phyloP scores from a whole-genome alignment of 2,888 invertebrate genomes.

The Platerodrilus igneus region DNA sequence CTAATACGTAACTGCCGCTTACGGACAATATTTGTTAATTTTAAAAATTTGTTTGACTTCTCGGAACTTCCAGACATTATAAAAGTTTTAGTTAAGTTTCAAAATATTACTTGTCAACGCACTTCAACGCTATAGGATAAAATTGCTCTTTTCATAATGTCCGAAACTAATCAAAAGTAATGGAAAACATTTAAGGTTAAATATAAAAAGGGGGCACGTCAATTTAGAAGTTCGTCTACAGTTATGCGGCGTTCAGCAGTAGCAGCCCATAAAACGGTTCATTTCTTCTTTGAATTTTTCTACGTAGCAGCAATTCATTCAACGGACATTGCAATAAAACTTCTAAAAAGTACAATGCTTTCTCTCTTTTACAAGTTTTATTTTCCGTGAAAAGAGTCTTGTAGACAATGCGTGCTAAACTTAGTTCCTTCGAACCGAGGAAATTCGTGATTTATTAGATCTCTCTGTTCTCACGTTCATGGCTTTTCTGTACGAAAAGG shows the following conservation, averaged over 20 bases:
- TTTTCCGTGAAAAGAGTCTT: slow-evolving; percentile 30
- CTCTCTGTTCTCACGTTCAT: too few relatives aligned
- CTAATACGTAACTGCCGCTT: too few relatives aligned
- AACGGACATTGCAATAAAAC: slow-evolving; percentile 19
- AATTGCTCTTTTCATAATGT: too few relatives aligned
- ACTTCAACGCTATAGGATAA: too few relatives aligned
- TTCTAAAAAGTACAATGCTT: slow-evolving; percentile 22
- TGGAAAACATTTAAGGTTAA: slow-evolving; percentile 15
- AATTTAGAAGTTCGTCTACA: slow-evolving; percentile 17
- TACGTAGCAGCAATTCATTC: slow-evolving; percentile 21
- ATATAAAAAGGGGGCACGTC: slow-evolving; percentile 12
- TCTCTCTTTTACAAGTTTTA: slow-evolving; percentile 29
- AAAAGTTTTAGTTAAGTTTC: too few relatives aligned
- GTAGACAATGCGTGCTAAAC: slow-evolving; percentile 23
- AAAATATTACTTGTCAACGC: too few relatives aligned
- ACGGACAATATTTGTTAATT: too few relatives aligned
- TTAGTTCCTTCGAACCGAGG: slow-evolving; percentile 17
- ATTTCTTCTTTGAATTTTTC: slow-evolving; percentile 20
- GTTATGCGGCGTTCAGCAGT: slow-evolving; percentile 16
- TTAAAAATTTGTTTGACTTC: too few relatives aligned
- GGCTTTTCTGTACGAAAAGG: too few relatives aligned
- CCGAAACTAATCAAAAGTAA: slow-evolving; percentile 15
- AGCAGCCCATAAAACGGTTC: too few relatives aligned
- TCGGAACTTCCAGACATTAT: too few relatives aligned
- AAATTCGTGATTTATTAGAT: slow-evolving; percentile 20